Conservation (phyloP, 2,797 vertebrate species). For the Mareca penelope region DNA sequence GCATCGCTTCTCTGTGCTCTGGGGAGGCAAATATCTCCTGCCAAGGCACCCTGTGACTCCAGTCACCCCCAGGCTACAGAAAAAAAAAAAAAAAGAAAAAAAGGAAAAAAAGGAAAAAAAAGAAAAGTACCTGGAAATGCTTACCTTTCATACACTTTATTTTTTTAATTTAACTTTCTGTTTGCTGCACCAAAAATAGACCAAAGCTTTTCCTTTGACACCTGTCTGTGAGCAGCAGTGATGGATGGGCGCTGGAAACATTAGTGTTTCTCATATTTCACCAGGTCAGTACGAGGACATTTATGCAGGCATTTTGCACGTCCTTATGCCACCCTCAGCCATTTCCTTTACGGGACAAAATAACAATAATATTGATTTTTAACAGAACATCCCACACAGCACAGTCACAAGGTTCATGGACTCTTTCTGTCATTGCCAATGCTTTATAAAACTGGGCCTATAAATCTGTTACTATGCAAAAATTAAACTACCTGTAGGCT, state of each 20-base stretch:
- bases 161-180: neutral
- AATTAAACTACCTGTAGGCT: neutral
- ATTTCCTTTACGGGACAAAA: neutral
- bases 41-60: neutral
- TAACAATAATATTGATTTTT: neutral
- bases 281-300: neutral
- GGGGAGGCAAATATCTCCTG: rapidly evolving
- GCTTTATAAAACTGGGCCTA: neutral
- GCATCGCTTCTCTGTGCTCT: rapidly evolving
- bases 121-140: neutral
- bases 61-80: neutral
- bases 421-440: neutral
- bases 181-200: neutral
- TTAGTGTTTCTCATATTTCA: neutral
- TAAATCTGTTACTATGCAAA: neutral
- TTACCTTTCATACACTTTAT: neutral
- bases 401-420: neutral
- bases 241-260: neutral
- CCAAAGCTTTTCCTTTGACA: neutral
- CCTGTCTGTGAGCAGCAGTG: neutral
- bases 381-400: no score
- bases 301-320: neutral
- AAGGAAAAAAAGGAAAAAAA: neutral
- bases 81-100: neutral
- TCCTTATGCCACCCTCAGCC: neutral